Conservation (phyloP, 2,797 vertebrate genomes). For the Falco rusticolus region DNA sequence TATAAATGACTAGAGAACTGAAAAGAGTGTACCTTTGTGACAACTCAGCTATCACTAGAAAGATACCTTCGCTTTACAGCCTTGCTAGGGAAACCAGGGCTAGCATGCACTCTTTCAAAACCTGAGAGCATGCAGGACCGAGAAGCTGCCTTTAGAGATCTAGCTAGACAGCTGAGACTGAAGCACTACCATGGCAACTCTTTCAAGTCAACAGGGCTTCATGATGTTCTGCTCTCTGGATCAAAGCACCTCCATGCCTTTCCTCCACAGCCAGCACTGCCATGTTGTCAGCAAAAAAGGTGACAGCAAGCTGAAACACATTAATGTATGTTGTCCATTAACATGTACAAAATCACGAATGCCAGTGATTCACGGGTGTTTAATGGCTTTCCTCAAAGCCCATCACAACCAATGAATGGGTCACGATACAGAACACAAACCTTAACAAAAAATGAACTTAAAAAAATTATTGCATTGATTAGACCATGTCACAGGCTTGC, state of each 20-base stretch:
- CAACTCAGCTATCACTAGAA: background rate
- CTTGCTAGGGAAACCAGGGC: background rate
- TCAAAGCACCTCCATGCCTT: background rate
- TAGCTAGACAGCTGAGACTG: background rate
- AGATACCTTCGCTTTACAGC: background rate
- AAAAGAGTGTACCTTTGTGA: background rate
- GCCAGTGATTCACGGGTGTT: background rate
- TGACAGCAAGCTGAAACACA: background rate
- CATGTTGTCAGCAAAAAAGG: background rate
- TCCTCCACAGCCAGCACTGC: background rate
- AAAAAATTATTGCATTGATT: background rate
- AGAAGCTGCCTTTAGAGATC: background rate
- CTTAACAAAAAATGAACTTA: background rate
- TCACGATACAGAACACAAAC: background rate
- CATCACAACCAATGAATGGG: background rate
- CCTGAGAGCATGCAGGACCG: background rate
- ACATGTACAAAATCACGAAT: background rate
- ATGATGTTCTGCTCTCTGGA: background rate
- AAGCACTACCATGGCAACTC: background rate
- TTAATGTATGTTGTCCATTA: background rate
- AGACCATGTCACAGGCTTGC: background rate
- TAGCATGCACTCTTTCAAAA: background rate
- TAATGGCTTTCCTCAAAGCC: background rate
- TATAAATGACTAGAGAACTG: background rate
- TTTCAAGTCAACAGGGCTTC: background rate